Evolutionary conservation across 64 coral and sea anemone species (phyloP).

Genomic region (Actinia tenebrosa): DNA sequence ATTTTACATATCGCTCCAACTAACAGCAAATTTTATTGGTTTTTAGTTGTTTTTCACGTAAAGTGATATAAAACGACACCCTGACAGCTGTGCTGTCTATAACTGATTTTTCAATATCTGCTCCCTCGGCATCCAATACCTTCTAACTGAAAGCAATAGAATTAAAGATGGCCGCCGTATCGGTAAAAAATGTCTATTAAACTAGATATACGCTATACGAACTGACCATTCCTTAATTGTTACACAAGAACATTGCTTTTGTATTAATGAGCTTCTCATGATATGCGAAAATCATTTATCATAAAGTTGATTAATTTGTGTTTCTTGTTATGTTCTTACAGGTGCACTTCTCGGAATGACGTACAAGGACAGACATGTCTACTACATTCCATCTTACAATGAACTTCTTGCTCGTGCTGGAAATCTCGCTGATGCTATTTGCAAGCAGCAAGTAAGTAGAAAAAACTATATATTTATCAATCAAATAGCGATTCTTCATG

Average conservation of each 20-base stretch:
- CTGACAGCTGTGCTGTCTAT: no score
- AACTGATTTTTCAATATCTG: no score
- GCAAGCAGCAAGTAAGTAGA: constrained; percentile 63
- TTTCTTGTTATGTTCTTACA: neutral
- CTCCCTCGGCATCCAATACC: no score
- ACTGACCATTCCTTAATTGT: neutral
- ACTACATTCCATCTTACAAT: constrained; percentile 43
- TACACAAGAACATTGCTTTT: neutral
- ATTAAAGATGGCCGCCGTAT: no score
- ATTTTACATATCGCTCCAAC: no score
- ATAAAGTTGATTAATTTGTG: neutral
- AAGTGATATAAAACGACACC: no score
- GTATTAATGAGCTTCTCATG: neutral
- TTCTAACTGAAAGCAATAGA: no score
- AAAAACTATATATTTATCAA: neutral
- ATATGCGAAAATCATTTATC: neutral
- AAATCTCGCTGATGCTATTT: constrained; percentile 61
- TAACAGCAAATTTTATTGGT: no score
- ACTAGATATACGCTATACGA: no score
- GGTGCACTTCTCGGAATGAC: constrained; percentile 50
- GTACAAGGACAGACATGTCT: constrained; percentile 63
- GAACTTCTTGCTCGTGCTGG: constrained; percentile 44
- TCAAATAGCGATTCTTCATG: neutral
- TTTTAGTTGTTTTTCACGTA: no score
- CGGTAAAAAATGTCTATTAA: no score